Conservation (phyloP, 2,113 vertebrate genomes). For the Syngnathoides biaculeatus region DNA sequence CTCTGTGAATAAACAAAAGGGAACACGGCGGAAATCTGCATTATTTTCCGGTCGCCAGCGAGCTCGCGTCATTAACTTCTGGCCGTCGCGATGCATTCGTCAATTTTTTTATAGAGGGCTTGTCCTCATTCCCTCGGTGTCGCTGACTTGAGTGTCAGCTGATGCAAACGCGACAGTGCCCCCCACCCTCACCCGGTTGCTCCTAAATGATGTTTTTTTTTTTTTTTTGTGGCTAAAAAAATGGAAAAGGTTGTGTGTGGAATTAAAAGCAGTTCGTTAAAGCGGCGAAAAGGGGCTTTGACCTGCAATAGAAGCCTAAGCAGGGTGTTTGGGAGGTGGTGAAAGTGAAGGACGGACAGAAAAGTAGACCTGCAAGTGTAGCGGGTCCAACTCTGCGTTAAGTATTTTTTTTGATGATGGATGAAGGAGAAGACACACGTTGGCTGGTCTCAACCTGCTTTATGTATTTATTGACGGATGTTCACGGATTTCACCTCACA, state of each 20-base stretch:
- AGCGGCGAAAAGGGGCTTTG: neutral
- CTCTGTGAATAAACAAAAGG: conserved; percentile 64
- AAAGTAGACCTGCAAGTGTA: conserved; percentile 58
- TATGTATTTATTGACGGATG: too few species aligned
- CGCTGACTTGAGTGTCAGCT: too few species aligned
- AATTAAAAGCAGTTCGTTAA: conserved; percentile 2
- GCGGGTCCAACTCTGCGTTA: too few species aligned
- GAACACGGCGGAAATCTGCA: conserved; percentile 10
- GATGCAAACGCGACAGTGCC: too few species aligned
- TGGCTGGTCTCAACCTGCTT: too few species aligned
- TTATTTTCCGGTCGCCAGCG: neutral
- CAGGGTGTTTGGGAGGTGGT: conserved; percentile 59
- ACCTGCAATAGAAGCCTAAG: conserved; percentile 32
- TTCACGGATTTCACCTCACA: too few species aligned
- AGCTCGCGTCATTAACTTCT: neutral
- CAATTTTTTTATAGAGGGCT: neutral
- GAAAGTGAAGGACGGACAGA: conserved; percentile 70
- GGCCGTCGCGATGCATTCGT: neutral
- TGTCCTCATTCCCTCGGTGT: neutral
- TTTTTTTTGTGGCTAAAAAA: too few species aligned
- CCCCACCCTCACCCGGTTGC: too few species aligned
- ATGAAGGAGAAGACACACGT: too few species aligned
- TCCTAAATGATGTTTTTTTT: too few species aligned
- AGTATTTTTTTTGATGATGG: too few species aligned
- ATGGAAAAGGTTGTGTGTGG: neutral